Evolutionary conservation across 2,113 vertebrate genomes (phyloP).

Genomic region (Gasterosteus aculeatus): DNA sequence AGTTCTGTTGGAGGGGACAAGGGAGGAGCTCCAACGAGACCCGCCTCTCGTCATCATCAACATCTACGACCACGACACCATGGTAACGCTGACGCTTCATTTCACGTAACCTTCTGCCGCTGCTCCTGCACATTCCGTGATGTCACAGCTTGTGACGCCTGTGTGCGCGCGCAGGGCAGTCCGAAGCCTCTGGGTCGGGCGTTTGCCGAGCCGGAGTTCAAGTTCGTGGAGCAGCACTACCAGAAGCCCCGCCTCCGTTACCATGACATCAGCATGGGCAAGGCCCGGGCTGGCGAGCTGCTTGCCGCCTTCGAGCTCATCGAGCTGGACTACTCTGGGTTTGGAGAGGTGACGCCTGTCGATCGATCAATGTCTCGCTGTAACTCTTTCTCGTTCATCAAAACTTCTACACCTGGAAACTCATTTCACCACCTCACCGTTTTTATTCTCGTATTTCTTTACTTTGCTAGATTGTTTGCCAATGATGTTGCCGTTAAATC

Average conservation of each 20-base stretch:
- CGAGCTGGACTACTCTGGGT: conserved; percentile 88
- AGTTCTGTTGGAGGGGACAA: conserved; percentile 88
- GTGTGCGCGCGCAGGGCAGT: conserved; percentile 75
- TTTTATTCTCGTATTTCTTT: not conserved
- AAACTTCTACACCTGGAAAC: too few relatives aligned
- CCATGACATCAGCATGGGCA: conserved; percentile 86
- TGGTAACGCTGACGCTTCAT: conserved; percentile 42
- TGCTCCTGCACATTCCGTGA: not conserved
- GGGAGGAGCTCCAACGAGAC: conserved; percentile 87
- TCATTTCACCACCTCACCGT: not conserved
- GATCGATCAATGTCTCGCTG: not conserved
- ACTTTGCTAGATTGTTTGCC: not conserved
- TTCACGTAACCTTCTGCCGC: not conserved
- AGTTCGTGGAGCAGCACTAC: conserved; percentile 85
- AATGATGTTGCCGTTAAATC: not conserved
- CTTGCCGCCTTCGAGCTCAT: conserved; percentile 92
- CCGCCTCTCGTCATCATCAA: conserved; percentile 87
- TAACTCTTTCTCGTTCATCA: not conserved
- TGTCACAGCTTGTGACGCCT: not conserved
- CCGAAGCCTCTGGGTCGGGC: conserved; percentile 86
- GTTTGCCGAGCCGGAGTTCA: conserved; percentile 87
- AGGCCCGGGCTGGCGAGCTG: conserved; percentile 84
- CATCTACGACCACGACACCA: conserved; percentile 84
- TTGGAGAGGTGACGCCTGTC: conserved; percentile 85
- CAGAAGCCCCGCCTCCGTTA: conserved; percentile 85